Evolutionary conservation across 2,888 invertebrate species (phyloP).

Genomic region (Metalampra italica): DNA sequence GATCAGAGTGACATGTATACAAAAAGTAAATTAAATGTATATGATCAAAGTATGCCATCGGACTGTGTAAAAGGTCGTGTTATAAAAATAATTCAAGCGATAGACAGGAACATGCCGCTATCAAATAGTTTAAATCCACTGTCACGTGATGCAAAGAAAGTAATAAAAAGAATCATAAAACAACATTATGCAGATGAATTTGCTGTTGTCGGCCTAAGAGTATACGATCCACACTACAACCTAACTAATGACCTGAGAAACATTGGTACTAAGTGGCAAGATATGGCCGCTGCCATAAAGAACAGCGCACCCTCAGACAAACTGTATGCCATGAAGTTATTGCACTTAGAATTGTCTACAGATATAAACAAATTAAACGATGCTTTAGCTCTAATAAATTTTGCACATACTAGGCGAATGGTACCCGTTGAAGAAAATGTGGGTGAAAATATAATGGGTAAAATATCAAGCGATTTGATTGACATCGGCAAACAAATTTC

Average conservation of each 20-base stretch:
- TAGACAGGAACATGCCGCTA: slow-evolving; percentile 33
- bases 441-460: slow-evolving; percentile 26
- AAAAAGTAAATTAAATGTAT: no score
- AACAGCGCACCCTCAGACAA: slow-evolving; percentile 27
- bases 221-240: slow-evolving; percentile 34
- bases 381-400: slow-evolving; percentile 32
- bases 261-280: slow-evolving; percentile 42
- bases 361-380: slow-evolving; percentile 47
- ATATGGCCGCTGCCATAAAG: slow-evolving; percentile 23
- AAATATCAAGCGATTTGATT: slow-evolving; percentile 29
- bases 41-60: not conserved
- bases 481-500: slow-evolving; percentile 30
- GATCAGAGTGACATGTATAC: not conserved
- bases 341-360: slow-evolving; percentile 36
- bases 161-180: slow-evolving; percentile 41
- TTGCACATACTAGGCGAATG: slow-evolving; percentile 41
- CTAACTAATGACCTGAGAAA: slow-evolving; percentile 32
- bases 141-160: slow-evolving; percentile 30
- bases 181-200: slow-evolving; percentile 30
- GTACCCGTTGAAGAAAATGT: slow-evolving; percentile 22
- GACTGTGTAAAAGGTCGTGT: slow-evolving; percentile 23
- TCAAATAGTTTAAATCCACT: slow-evolving; percentile 29
- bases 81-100: slow-evolving; percentile 31
- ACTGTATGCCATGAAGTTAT: slow-evolving; percentile 41
- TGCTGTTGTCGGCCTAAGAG: slow-evolving; percentile 17